Base-by-base conservation (phyloP, 2,113 vertebrate species). In the Tichodroma muraria region DNA sequence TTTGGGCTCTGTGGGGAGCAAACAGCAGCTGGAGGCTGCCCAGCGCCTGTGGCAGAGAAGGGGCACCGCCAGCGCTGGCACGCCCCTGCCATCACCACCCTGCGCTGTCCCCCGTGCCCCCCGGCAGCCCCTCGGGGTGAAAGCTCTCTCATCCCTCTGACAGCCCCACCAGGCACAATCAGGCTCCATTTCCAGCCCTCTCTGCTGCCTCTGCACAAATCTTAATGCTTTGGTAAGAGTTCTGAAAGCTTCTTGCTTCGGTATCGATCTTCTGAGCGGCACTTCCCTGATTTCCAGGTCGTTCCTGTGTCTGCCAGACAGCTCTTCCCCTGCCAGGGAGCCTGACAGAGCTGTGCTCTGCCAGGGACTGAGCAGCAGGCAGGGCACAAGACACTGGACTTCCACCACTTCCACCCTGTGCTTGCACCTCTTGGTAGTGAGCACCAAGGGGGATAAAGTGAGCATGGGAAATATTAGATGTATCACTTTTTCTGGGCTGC, bases 371-470 rank as follows among this genome's bases (percentile, higher is more conserved):
- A 37, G 91, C 81, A 94, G 84, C 86, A 54, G 60, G 84, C 86
- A 54, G 60, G 93, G 88, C 71, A 63, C 61, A 49, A 56, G 85
- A 50, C 66, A 50, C 53, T 85, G 57, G 7, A 15, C 83, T 95
- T 64, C 40, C 95, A 65, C 80, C 82, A 59, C 53, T 64, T 89
- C 81, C 33, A 4, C 24, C 81, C 86, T 65, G 44, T 16, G 57
- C 54, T 69, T 44, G 28, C 78, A 14, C 24, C 56, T 80, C 95
- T 96, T 84, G 30, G 91, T 95, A 95, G 50, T 22, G 47, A 88
- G 78, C 86, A 81, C 25, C 27, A 11, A 65, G 57, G 53, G 78
- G 59, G 80, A 81, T 10, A 86, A 91, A 80, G 78, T 27, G 75
- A 59, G 38, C 21, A n/a, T 2, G 15, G 56, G 15, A 80, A 82